These are phyloP conservation scores for Drosophila mayri DNA, from an alignment of 1,140 invertebrate species.

Conservation along the genomic window DNA sequence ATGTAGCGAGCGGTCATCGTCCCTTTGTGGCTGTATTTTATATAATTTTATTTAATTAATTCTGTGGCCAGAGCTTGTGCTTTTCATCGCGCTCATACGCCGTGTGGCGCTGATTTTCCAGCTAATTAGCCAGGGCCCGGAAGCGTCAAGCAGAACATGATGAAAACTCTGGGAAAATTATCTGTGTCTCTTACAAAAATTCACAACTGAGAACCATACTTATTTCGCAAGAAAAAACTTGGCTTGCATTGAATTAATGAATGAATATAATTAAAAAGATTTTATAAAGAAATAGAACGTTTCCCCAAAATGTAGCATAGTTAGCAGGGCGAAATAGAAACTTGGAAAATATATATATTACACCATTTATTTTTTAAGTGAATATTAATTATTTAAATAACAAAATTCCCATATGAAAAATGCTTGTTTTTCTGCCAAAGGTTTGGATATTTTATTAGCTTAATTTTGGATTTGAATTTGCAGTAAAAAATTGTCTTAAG, in stretches of 20 bases:
- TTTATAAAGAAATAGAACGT: conserved; percentile 10
- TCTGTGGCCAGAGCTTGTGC: conserved; percentile 6
- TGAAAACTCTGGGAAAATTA: not conserved
- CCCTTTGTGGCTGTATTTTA: conserved; percentile 19
- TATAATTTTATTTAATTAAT: conserved; percentile 35
- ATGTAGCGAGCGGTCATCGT: conserved; percentile 31
- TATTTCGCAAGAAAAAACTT: not conserved
- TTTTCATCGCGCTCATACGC: conserved; percentile 46
- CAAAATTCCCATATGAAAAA: not conserved
- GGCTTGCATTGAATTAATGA: not conserved
- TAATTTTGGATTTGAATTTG: not conserved
- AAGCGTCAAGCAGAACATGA: not conserved
- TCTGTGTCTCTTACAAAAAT: conserved; percentile 13
- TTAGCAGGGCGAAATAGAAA: not conserved
- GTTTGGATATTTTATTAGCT: conserved; percentile 2
- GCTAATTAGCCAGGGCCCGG: conserved; percentile 58
- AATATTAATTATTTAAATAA: conserved; percentile 13
- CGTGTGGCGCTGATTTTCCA: conserved; percentile 53
- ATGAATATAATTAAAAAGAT: conserved; percentile 15
- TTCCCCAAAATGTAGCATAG: not conserved
- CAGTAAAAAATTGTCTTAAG: not conserved
- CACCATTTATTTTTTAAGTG: not conserved
- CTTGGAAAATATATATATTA: too few species aligned
- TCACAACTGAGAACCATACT: not conserved
- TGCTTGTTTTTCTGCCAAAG: not conserved